Evolutionary conservation across 37 sponge, comb jelly and placozoan genomes (phyloP), one percentile per base, ranked within the genome.

Genomic region (Geodia barretti): DNA sequence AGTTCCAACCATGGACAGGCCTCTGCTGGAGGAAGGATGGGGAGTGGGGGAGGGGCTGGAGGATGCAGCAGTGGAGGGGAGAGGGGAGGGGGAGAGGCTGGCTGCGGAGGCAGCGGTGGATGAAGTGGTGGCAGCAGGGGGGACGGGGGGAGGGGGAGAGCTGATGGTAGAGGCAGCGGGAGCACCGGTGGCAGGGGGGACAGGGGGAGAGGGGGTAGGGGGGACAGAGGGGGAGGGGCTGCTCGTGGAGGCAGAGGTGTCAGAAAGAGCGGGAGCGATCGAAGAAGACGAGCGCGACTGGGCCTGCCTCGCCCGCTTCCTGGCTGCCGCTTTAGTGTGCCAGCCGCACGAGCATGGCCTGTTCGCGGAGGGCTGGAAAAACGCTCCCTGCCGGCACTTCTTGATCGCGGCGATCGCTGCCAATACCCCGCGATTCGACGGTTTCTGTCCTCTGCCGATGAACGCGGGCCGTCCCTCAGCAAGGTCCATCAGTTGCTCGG

Each of bases 251-350:
- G 69, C 28, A 30, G 69, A 14, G 69, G 11, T 24, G n/a, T n/a
- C n/a, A n/a, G n/a, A n/a, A n/a, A n/a, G n/a, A n/a, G 32, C 9
- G 21, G 21, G 69, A 21, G 69, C 14, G 25, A 14, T 21, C 17
- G 32, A 25, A 17, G 11, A 38, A 64, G 78, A 64, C 30, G 67
- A 59, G 62, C n/a, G 7, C 39, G 66, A 25, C 41, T 79, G 80
- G 66, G 59, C 64, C 73, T 70, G 72, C 62, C 73, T 81, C 39
- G 77, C 60, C 26, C 68, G 68, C 71, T 68, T 84, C 54, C 78
- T 84, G 54, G 74, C 64, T 39, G 72, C 73, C 19, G 82, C 82
- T 29, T 71, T 81, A 26, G 82, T 81, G 73, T 81, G 82, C 82
- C 82, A 81, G 23, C 82, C 82, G 35, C 82, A 81, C 59, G 82